phyloP scores from a whole-genome alignment of 2,888 invertebrate species.

The Coelopa pilipes region DNA sequence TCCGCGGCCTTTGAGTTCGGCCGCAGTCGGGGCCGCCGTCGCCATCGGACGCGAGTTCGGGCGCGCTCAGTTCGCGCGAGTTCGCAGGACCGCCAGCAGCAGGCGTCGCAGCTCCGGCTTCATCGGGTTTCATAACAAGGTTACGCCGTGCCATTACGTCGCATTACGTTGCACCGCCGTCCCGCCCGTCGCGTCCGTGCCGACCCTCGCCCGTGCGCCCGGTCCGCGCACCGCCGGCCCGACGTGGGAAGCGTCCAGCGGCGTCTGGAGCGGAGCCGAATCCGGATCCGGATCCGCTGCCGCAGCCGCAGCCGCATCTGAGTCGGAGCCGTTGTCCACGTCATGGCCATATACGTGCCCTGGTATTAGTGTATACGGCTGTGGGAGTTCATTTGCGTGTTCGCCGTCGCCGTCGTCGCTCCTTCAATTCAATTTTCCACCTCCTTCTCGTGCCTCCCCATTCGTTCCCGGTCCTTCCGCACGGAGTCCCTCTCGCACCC shows the following conservation, averaged over 20 bases:
- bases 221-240: background rate
- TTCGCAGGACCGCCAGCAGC: background rate
- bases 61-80: conserved; percentile 11
- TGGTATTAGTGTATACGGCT: conserved; percentile 33
- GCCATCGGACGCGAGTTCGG: conserved; percentile 24
- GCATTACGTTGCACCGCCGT: too few relatives aligned
- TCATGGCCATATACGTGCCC: conserved; percentile 2
- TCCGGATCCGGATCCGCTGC: too few relatives aligned
- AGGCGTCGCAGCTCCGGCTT: conserved; percentile 48
- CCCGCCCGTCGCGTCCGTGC: background rate
- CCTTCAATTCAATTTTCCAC: conserved; percentile 29
- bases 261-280: too few relatives aligned
- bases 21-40: conserved; percentile 30
- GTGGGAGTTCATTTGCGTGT: conserved; percentile 30
- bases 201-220: background rate
- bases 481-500: too few relatives aligned
- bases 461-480: too few relatives aligned
- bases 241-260: background rate
- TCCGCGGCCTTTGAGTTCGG: conserved; percentile 25
- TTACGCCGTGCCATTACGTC: conserved; percentile 48
- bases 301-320: too few relatives aligned
- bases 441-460: conserved; percentile 33
- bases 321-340: too few relatives aligned
- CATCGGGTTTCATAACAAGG: conserved; percentile 62
- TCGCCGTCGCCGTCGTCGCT: conserved; percentile 10